phyloP scores from a whole-genome alignment of 37 sponge, comb jelly and placozoan genomes.

The Cliona cf. orientalis region DNA sequence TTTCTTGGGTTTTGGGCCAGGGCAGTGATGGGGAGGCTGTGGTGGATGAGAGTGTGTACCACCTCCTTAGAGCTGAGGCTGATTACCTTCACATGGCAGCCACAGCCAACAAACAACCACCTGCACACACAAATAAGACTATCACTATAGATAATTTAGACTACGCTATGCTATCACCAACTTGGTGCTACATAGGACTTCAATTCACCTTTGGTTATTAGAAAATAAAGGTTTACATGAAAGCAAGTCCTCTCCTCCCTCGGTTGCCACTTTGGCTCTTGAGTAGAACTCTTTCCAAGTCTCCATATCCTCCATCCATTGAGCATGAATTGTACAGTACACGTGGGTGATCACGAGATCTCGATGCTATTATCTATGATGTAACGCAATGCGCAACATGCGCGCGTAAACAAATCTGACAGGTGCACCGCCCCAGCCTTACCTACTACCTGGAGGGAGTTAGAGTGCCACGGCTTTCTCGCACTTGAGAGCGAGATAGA shows the following conservation, averaged over 20 bases:
- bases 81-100: conserved; percentile 56
- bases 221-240: conserved; percentile 47
- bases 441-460: no score
- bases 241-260: conserved; percentile 24
- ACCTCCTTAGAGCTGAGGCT: conserved; percentile 40
- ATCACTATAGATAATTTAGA: background rate
- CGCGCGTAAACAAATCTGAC: no score
- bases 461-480: no score
- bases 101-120: conserved; percentile 59
- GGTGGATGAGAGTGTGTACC: conserved; percentile 41
- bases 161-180: background rate
- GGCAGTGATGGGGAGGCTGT: conserved; percentile 49
- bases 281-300: background rate
- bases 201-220: conserved; percentile 60
- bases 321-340: no score
- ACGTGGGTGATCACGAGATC: no score
- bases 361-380: no score
- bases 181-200: background rate
- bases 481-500: no score
- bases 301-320: background rate
- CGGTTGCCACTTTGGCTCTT: conserved; percentile 6
- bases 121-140: conserved; percentile 15
- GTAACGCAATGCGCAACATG: no score
- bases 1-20: conserved; percentile 46
- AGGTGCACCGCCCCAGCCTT: no score